Evolutionary conservation across 2,888 invertebrate species (phyloP).

Genomic region (Bhutanitis thaidina): DNA sequence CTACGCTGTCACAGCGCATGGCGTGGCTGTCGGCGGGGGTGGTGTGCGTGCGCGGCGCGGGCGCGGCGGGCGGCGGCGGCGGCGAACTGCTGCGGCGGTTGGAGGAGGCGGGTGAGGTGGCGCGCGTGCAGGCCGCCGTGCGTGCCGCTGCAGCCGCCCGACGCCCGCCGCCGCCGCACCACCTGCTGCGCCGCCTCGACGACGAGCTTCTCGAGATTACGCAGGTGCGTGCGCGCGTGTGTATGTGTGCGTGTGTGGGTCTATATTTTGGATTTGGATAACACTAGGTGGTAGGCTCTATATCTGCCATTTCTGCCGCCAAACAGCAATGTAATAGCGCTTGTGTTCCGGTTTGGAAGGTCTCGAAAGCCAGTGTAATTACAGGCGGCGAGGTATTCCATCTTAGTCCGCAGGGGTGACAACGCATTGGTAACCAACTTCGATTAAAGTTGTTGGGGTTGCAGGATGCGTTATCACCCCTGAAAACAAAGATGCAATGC

Average conservation of each 20-base stretch:
- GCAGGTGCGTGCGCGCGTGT: slow-evolving; percentile 71
- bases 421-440: too few relatives aligned
- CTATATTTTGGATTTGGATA: too few relatives aligned
- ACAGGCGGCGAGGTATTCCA: too few relatives aligned
- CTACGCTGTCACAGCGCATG: slow-evolving; percentile 89
- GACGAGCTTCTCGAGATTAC: slow-evolving; percentile 92
- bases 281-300: too few relatives aligned
- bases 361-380: too few relatives aligned
- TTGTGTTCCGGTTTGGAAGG: too few relatives aligned
- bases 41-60: slow-evolving; percentile 95
- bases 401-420: too few relatives aligned
- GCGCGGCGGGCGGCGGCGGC: slow-evolving; percentile 82
- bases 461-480: too few relatives aligned
- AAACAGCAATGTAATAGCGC: too few relatives aligned
- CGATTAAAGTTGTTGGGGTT: too few relatives aligned
- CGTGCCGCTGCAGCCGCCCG: slow-evolving; percentile 61
- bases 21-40: slow-evolving; percentile 96
- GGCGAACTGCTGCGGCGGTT: slow-evolving; percentile 90
- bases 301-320: too few relatives aligned
- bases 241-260: not conserved
- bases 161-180: slow-evolving; percentile 82
- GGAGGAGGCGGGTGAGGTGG: slow-evolving; percentile 96
- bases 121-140: slow-evolving; percentile 89
- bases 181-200: slow-evolving; percentile 87
- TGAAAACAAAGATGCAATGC: too few relatives aligned